These are phyloP conservation scores for Dryadula phaetusa DNA, from an alignment of 2,888 invertebrate species.

Conservation along the genomic window DNA sequence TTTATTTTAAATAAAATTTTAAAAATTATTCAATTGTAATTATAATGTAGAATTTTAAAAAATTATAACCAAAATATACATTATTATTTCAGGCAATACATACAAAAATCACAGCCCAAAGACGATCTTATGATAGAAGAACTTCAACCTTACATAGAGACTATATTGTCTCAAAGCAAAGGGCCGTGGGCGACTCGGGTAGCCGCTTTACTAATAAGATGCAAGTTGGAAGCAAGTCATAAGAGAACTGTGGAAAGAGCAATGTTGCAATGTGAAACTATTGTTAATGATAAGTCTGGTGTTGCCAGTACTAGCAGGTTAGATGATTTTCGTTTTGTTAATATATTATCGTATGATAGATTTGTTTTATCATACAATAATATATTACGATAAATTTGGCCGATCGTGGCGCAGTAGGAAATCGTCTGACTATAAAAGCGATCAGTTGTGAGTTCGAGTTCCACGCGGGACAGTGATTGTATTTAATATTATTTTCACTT, in stretches of 20 bases:
- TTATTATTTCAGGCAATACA: slow-evolving; percentile 84
- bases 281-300: slow-evolving; percentile 84
- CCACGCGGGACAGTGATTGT: too few species aligned
- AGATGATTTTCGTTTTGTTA: slow-evolving; percentile 15
- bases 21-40: too few species aligned
- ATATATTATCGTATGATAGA: too few species aligned
- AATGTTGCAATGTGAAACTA: slow-evolving; percentile 93
- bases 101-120: slow-evolving; percentile 90
- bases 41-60: too few species aligned
- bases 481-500: too few species aligned
- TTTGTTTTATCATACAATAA: too few species aligned
- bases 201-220: slow-evolving; percentile 89
- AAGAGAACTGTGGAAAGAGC: slow-evolving; percentile 94
- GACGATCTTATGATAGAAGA: slow-evolving; percentile 93
- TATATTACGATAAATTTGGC: too few species aligned
- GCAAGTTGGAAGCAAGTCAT: slow-evolving; percentile 89
- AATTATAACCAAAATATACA: background rate
- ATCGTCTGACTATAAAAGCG: too few species aligned
- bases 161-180: slow-evolving; percentile 85
- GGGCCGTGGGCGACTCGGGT: slow-evolving; percentile 91
- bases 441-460: too few species aligned
- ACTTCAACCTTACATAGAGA: slow-evolving; percentile 89
- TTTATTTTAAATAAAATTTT: too few species aligned
- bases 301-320: slow-evolving; percentile 65
- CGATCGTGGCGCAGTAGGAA: too few species aligned